A percentile compares a stretch with the other conserved stretches of the same genome.
These are phyloP conservation scores for Batillaria attramentaria DNA, from an alignment of 1,140 invertebrate species.

Conservation along the genomic window DNA sequence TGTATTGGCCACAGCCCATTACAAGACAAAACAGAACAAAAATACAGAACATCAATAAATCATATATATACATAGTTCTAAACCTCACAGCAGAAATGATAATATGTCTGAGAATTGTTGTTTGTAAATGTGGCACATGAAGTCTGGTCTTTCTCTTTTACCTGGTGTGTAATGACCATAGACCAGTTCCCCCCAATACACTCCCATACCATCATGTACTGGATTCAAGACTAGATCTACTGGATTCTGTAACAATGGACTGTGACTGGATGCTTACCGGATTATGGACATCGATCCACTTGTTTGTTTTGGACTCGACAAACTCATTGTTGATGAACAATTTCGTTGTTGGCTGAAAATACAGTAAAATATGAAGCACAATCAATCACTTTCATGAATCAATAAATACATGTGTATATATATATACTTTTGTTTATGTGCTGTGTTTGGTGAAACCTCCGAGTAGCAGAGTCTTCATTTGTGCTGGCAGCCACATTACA, in stretches of 20 bases:
- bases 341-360: conserved; percentile 76
- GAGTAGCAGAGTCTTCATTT: no score
- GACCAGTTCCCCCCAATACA: neutral
- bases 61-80: neutral
- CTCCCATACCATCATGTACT: neutral
- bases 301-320: conserved; percentile 90
- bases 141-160: neutral
- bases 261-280: conserved; percentile 81
- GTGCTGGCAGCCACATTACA: no score
- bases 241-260: neutral
- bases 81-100: no score
- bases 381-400: neutral
- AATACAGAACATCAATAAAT: neutral
- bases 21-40: neutral
- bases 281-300: conserved; percentile 96
- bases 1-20: neutral
- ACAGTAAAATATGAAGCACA: neutral
- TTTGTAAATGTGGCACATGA: no score
- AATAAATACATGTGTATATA: neutral
- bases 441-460: no score
- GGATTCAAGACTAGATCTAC: neutral
- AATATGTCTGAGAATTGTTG: no score
- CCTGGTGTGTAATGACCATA: neutral
- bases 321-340: conserved; percentile 96
- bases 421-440: neutral